Evolutionary conservation across 2,113 vertebrate species (phyloP), one percentile per base, ranked within the genome.

Genomic region (Prochilodus magdalenae): DNA sequence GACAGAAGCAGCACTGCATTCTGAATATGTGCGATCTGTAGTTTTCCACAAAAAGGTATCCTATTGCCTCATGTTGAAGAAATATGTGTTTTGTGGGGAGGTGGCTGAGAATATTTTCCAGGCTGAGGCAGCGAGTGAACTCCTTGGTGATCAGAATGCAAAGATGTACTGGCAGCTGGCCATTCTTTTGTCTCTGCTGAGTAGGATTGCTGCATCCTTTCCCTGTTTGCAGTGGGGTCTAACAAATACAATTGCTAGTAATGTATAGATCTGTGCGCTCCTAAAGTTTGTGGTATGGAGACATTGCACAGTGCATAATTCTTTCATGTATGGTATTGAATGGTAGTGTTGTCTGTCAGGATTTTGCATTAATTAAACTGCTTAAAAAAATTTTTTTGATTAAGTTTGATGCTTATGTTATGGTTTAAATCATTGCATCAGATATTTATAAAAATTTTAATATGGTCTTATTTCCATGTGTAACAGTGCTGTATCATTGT

Each of bases 71-170:
- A 18, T 75, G 49, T 24, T 20, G 22, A 70, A 71, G 36, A 59
- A 75, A 70, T 69, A 57, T 26, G 67, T n/a, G 67, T 18, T 27
- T 49, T 62, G 59, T n/a, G 26, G 62, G 80, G 59, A 69, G 40
- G 29, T 69, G 71, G 70, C 75, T 65, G 51, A 53, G 51, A 57
- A 71, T 63, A 77, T 80, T 71, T 67, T 77, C 57, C 49, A 60
- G 74, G 53, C 60, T 51, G 26, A 70, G 75, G 60, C 73, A 70
- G 75, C n/a, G 40, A 74, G 79, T 67, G 51, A 85, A 62, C 65
- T 69, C 20, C 80, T 85, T 55, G 59, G 71, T 82, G 80, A 79
- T 83, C 80, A 79, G 84, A 82, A 85, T 82, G 66, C 84, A 85
- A 82, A 85, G 71, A 83, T 79, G 71, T 70, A 69, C 82, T 84